phyloP scores from a whole-genome alignment of 2,888 invertebrate species.

The Drosophila recens region DNA sequence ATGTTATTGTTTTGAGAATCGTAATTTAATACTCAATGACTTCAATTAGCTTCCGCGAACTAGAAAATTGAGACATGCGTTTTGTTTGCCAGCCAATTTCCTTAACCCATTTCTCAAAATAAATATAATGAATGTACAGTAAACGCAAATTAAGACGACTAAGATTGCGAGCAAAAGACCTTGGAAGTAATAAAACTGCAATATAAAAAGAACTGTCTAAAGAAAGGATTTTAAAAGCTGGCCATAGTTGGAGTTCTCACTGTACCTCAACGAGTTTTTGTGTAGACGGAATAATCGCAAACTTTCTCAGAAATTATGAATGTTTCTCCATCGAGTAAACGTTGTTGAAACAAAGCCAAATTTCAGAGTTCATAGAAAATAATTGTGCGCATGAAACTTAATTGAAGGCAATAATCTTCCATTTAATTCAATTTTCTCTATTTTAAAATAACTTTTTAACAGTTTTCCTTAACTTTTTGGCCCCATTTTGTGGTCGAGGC shows the following conservation, averaged over 20 bases:
- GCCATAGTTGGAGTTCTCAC: background rate
- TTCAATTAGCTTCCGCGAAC: conserved; percentile 12
- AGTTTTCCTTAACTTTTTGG: conserved; percentile 5
- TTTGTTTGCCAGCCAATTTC: conserved; percentile 6
- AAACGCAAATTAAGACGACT: background rate
- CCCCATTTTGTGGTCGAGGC: background rate
- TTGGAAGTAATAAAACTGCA: background rate
- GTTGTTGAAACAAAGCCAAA: background rate
- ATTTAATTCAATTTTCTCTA: background rate
- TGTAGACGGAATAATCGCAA: background rate
- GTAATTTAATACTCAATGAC: conserved; percentile 7
- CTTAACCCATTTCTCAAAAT: conserved; percentile 3
- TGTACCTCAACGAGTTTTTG: background rate
- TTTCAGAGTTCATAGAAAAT: background rate
- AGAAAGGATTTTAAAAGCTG: background rate
- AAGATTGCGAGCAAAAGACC: background rate
- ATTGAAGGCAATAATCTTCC: background rate
- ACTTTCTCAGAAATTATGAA: background rate
- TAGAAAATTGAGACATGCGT: conserved; percentile 12
- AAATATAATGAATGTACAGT: conserved; percentile 2
- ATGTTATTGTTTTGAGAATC: conserved; percentile 9
- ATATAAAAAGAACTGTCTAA: background rate
- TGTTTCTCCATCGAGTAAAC: background rate
- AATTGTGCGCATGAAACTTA: background rate
- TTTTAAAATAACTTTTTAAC: background rate